Evolutionary conservation across 2,888 invertebrate genomes (phyloP).

Genomic region (Fabriciana adippe): DNA sequence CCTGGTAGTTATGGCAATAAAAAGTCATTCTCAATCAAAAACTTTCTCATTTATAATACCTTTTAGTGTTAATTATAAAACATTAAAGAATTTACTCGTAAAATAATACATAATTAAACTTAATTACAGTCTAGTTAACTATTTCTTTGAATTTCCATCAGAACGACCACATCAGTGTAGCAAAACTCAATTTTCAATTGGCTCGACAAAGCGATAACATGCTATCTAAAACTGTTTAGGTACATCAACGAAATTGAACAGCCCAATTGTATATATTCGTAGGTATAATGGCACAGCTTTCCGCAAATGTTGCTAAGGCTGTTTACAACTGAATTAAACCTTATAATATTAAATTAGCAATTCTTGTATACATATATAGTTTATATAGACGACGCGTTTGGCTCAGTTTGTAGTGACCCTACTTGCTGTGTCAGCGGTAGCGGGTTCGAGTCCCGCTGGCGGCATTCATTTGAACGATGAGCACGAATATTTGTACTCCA

Average conservation of each 20-base stretch:
- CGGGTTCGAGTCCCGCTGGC: no score
- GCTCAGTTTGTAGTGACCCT: no score
- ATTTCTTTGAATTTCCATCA: slow-evolving; percentile 22
- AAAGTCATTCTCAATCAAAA: no score
- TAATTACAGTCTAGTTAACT: slow-evolving; percentile 5
- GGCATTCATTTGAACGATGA: no score
- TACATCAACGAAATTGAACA: slow-evolving; percentile 25
- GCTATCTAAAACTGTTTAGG: slow-evolving; percentile 34
- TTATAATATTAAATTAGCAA: background rate
- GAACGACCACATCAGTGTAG: slow-evolving; percentile 13
- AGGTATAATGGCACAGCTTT: slow-evolving; percentile 21
- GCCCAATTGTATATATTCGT: slow-evolving; percentile 19
- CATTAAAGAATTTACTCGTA: no score
- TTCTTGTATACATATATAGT: no score
- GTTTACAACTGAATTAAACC: slow-evolving; percentile 1
- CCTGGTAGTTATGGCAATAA: no score
- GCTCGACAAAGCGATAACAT: slow-evolving; percentile 25
- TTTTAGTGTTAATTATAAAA: no score
- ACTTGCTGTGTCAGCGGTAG: no score
- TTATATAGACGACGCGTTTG: no score
- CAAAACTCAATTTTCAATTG: slow-evolving; percentile 30
- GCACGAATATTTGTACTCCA: no score
- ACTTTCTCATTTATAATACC: no score
- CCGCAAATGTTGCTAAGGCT: slow-evolving; percentile 12
- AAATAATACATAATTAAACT: background rate